These are phyloP conservation scores for Oscheius onirici DNA, from an alignment of 2,888 invertebrate genomes.

Conservation along the genomic window DNA sequence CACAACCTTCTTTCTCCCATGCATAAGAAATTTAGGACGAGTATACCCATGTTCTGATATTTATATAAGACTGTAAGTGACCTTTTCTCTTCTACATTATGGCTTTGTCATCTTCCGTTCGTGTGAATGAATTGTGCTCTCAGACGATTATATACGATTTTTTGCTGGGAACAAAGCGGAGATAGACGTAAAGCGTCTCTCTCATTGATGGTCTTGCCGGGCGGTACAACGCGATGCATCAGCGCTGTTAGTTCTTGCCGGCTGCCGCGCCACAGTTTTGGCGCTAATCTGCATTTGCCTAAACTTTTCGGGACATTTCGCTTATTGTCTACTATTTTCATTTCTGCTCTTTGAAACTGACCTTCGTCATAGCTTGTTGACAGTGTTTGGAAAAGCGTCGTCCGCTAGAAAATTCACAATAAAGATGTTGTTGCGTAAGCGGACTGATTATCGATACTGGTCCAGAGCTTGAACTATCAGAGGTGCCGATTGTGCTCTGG, in stretches of 20 bases:
- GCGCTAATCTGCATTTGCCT: slow-evolving; percentile 15
- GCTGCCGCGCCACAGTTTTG: background rate
- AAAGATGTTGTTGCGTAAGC: background rate
- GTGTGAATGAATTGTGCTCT: slow-evolving; percentile 5
- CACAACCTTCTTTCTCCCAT: background rate
- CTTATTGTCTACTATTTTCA: background rate
- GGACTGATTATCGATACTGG: background rate
- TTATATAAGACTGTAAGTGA: background rate
- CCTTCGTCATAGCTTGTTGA: background rate
- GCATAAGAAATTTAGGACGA: slow-evolving; percentile 21
- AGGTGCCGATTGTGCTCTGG: slow-evolving; percentile 14
- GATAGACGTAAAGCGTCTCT: background rate
- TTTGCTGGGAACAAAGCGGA: no score
- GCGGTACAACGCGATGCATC: background rate
- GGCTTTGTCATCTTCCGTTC: slow-evolving; percentile 14
- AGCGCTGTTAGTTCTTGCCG: background rate
- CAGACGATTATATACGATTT: background rate
- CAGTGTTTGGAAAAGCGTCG: background rate
- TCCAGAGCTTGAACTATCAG: slow-evolving; percentile 30
- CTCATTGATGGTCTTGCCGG: background rate
- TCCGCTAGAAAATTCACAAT: background rate
- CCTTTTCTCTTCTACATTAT: slow-evolving; percentile 1
- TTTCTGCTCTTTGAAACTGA: background rate
- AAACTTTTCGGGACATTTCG: background rate
- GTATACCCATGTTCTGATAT: background rate